phyloP scores from a whole-genome alignment of 2,113 vertebrate species.

The Pterocles orientalis region DNA sequence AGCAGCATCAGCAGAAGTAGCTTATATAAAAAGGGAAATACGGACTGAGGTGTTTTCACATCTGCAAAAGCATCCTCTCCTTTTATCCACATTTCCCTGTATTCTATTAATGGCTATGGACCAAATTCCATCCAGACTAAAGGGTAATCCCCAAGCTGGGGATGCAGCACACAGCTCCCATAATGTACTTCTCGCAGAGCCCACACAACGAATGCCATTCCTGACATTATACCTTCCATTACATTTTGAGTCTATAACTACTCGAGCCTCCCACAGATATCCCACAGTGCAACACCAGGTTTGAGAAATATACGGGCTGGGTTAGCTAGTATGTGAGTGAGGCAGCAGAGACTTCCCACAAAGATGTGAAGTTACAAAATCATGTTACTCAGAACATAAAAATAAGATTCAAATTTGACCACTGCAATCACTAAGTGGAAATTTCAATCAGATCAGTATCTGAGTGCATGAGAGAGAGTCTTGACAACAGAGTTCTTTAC shows the following conservation, averaged over 20 bases:
- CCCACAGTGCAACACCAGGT: not conserved
- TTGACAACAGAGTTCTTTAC: not conserved
- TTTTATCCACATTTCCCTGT: not conserved
- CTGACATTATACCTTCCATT: not conserved
- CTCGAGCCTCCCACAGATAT: not conserved
- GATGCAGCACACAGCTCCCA: not conserved
- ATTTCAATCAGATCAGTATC: not conserved
- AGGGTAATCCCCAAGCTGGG: not conserved
- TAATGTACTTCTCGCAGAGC: not conserved
- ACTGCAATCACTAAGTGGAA: not conserved
- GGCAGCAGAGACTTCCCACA: not conserved
- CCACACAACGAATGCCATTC: not conserved
- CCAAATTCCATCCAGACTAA: not conserved
- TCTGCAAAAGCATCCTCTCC: not conserved
- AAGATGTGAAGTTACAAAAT: not conserved
- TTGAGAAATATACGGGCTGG: fast-evolving
- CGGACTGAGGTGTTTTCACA: not conserved
- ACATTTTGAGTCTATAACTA: not conserved
- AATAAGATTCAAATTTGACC: not conserved
- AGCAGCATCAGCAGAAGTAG: not conserved
- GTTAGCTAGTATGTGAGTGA: not conserved
- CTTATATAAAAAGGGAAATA: not conserved
- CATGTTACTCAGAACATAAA: not conserved
- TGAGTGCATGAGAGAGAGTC: not conserved
- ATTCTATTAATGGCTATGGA: not conserved